These are phyloP conservation scores for Eupithecia subfuscata DNA, from an alignment of 2,888 invertebrate genomes.

Conservation along the genomic window DNA sequence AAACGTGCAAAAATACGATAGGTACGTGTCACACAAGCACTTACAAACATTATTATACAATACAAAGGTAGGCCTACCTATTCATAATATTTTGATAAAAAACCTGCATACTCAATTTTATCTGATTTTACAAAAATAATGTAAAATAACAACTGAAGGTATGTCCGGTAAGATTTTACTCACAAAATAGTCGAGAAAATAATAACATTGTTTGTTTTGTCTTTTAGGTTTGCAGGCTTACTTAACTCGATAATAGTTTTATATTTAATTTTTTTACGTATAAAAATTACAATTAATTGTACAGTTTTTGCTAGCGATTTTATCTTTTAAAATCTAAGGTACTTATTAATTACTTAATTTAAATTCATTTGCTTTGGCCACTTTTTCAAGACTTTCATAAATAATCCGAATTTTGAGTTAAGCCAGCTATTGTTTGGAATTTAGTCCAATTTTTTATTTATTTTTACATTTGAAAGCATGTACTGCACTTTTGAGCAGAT, in stretches of 20 bases:
- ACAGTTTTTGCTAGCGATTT: conserved; percentile 42
- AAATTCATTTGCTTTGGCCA: conserved; percentile 30
- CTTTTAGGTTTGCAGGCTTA: neutral
- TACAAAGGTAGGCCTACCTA: neutral
- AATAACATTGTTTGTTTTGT: neutral
- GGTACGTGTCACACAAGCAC: conserved; percentile 5
- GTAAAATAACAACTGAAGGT: neutral
- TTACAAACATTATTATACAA: neutral
- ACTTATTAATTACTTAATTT: conserved; percentile 18
- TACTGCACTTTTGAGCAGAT: neutral
- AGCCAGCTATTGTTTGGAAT: neutral
- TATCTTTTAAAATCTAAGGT: conserved; percentile 25
- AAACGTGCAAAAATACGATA: conserved; percentile 14
- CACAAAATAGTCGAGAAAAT: neutral
- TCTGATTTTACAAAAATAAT: neutral
- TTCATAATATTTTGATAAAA: neutral
- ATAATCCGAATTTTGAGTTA: neutral
- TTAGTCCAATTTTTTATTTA: neutral
- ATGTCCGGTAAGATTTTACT: neutral
- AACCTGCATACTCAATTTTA: neutral
- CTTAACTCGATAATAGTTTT: neutral
- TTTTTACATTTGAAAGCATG: neutral
- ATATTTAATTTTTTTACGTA: conserved; percentile 28
- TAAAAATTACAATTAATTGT: conserved; percentile 41
- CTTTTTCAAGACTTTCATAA: neutral